Evolutionary conservation across 53 echinoderm and acorn worm species (phyloP).

Genomic region (Temnopleurus reevesii): DNA sequence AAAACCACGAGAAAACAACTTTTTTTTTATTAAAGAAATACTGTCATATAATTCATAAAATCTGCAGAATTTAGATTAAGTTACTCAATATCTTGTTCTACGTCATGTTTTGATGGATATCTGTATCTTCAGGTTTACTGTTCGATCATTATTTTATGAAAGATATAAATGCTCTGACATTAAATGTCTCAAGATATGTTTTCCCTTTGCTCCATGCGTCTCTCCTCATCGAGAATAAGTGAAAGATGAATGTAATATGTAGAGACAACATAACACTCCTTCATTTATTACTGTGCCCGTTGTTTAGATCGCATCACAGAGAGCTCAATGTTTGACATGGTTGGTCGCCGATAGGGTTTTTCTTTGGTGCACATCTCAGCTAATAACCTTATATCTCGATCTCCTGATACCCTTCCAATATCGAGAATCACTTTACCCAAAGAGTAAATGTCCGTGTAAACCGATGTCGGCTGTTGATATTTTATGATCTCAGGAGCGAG

Average conservation of each 20-base stretch:
- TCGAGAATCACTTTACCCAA: conserved; percentile 34
- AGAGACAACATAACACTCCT: not conserved
- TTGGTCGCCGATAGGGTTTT: conserved; percentile 11
- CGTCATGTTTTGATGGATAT: too few relatives aligned
- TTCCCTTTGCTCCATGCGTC: too few relatives aligned
- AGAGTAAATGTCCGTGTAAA: conserved; percentile 32
- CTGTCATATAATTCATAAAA: too few relatives aligned
- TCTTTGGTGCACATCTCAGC: conserved; percentile 52
- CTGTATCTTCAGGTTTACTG: too few relatives aligned
- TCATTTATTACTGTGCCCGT: conserved; percentile 8
- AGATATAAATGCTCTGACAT: too few relatives aligned
- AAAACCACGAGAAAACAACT: too few relatives aligned
- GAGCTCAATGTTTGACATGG: conserved; percentile 36
- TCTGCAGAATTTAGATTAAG: too few relatives aligned
- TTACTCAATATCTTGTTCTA: too few relatives aligned
- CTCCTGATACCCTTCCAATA: conserved; percentile 12
- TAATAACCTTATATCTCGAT: not conserved
- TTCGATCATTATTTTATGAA: too few relatives aligned
- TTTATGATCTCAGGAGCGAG: conserved; percentile 47
- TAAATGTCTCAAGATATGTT: too few relatives aligned
- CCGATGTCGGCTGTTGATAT: conserved; percentile 33
- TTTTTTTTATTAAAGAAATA: too few relatives aligned
- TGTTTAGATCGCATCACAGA: not conserved
- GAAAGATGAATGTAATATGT: not conserved
- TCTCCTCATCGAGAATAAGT: too few relatives aligned